Base-by-base conservation (phyloP, 1,140 invertebrate species). In the Formica selysi region DNA sequence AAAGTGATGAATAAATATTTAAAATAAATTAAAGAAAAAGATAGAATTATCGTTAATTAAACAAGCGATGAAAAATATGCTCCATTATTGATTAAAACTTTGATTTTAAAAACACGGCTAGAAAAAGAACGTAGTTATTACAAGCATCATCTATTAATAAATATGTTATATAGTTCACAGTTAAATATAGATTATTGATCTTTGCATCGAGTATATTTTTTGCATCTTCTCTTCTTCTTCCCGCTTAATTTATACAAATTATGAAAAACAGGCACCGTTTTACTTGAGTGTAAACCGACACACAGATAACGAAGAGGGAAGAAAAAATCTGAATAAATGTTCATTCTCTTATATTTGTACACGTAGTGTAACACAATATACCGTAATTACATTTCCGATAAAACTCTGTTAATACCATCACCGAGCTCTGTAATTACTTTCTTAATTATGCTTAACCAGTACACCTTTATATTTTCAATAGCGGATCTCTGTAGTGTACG, bases 311-410 rank as follows among this genome's bases (percentile, higher is more conserved):
- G 59, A 16, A 36, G 6, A 10, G 36, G 4, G 1, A 8, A 8
- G 19, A 57, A n/a, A 54, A 16, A 11, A 4, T 59, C 16, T 73
- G 22, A 73, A 83, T 83, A 73, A 13, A 51, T 48, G 3, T 51
- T 51, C 16, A 83, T 83, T 81, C 68, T 57, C 19, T 83, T 83
- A 57, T 54, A 26, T 83, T 70, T 48, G 48, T 67, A 51, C 26
- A 29, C 32, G 8, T 11, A 62, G 3, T 19, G 3, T 41, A 44
- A 41, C 51, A 29, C 19, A 13, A 59, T 74, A 73, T 73, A 61
- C n/a, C 65, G 73, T 83, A 74, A 83, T 83, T 83, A 61, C 67
- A 74, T 83, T 83, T 83, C 68, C 79, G 41, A 83, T 83, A 83
- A 44, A 44, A 74, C 26, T 74, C 51, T 26, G 36, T 61, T 74